phyloP scores from a whole-genome alignment of 2,888 invertebrate genomes.

The Hypomecis atomaria region DNA sequence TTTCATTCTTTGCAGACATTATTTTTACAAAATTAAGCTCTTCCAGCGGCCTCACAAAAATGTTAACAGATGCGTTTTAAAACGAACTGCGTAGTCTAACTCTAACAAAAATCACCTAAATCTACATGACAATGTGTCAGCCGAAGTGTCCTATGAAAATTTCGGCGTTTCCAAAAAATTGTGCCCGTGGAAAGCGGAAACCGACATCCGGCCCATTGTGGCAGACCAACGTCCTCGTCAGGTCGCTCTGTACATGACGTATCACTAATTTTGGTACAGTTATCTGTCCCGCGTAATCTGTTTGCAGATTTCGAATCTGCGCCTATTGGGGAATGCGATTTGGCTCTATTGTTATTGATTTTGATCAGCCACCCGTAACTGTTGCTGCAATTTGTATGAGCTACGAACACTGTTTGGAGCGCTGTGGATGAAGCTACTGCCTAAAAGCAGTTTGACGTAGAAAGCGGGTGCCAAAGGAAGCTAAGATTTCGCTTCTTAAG shows the following conservation, averaged over 20 bases:
- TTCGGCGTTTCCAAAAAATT: slow-evolving; percentile 81
- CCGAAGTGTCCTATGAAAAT: slow-evolving; percentile 75
- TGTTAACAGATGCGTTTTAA: not conserved
- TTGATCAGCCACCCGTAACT: slow-evolving; percentile 9
- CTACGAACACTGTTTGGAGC: not conserved
- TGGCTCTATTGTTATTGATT: slow-evolving; percentile 17
- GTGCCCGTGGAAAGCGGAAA: slow-evolving; percentile 78
- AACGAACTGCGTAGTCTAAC: slow-evolving; percentile 19
- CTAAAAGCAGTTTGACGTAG: too few species aligned
- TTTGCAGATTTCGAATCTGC: slow-evolving; percentile 51
- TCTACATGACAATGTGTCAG: slow-evolving; percentile 75
- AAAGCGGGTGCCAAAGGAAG: too few species aligned
- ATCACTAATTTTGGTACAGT: slow-evolving; percentile 69
- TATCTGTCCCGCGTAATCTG: slow-evolving; percentile 72
- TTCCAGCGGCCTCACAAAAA: too few species aligned
- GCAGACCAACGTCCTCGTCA: slow-evolving; percentile 77
- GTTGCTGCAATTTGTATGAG: not conserved
- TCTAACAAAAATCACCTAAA: slow-evolving; percentile 53
- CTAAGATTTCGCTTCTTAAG: too few species aligned
- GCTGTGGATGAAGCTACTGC: too few species aligned
- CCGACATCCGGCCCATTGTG: slow-evolving; percentile 72
- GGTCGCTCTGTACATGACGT: slow-evolving; percentile 69
- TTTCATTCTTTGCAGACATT: not conserved
- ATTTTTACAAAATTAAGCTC: not conserved
- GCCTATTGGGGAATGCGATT: slow-evolving; percentile 14